Evolutionary conservation across 1,140 invertebrate genomes (phyloP), one percentile per base, ranked within the genome.

Genomic region (Polyergus mexicanus): DNA sequence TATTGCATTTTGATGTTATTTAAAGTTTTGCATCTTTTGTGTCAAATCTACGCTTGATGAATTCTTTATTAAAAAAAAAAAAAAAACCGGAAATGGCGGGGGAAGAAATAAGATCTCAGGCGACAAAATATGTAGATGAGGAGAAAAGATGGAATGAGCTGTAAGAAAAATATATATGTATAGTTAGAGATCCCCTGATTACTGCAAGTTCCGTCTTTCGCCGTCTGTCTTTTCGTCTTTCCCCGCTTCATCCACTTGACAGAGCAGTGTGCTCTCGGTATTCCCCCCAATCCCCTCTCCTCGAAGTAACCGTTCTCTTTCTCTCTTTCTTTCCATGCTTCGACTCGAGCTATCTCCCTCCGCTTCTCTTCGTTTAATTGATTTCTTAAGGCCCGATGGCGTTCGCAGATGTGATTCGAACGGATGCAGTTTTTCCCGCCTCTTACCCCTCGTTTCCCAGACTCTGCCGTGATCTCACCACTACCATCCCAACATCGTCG

Each of bases 311-410:
- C 19, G 65, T 35, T 35, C 72, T 25, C 65, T 60, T 74, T 60
- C 51, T 78, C 66, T 60, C 62, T 41, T 68, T 32, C 76, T 69
- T 84, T 58, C 78, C 66, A 74, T 41, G 32, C 74, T 63, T 62
- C 56, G 32, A 69, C 56, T n/a, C 58, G 47, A 38, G 35, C 66
- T 47, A 68, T 71, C 83, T 75, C 72, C 69, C 84, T 66, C 81
- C 68, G 58, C 75, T 88, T 86, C 92, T 94, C 92, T 92, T 89
- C 91, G 91, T 94, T 94, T 93, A 94, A 94, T 94, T 94, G 93
- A 94, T 94, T 94, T 94, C 93, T 94, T 94, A 94, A 93, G 92
- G 93, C 93, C 92, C 92, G 91, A 94, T 94, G 92, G 94, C 93
- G 91, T 93, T 94, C 91, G 87, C 87, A 88, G 88, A 92, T 90